phyloP scores from a whole-genome alignment of 2,797 vertebrate species.

The Poeciliopsis gracilis region DNA sequence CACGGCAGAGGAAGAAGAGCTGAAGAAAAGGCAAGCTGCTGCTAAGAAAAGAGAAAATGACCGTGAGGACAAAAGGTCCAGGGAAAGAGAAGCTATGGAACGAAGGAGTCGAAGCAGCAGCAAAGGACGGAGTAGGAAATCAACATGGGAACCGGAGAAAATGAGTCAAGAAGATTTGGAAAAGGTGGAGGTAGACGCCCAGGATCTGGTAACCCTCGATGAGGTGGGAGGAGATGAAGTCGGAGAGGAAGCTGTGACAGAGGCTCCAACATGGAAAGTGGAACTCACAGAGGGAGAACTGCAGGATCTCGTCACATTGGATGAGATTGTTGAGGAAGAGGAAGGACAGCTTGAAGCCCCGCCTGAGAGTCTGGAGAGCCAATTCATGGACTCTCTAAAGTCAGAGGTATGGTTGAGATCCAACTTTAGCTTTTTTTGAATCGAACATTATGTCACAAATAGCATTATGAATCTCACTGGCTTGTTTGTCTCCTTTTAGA shows the following conservation, averaged over 20 bases:
- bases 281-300: constrained; percentile 62
- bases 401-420: constrained; percentile 62
- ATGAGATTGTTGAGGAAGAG: constrained; percentile 84
- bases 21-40: constrained; percentile 35
- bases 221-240: constrained; percentile 72
- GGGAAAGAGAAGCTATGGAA: constrained; percentile 46
- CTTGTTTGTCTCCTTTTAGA: constrained; percentile 21
- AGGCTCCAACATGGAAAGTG: constrained; percentile 26
- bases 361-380: constrained; percentile 38
- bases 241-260: constrained; percentile 19
- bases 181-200: constrained; percentile 1
- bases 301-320: constrained; percentile 84
- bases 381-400: constrained; percentile 47
- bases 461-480: background rate
- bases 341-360: background rate
- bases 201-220: constrained; percentile 73
- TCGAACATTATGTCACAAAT: background rate
- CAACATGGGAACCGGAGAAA: background rate
- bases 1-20: constrained; percentile 31
- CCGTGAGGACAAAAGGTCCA: constrained; percentile 67
- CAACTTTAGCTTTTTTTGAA: background rate
- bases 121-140: background rate
- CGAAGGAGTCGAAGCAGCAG: constrained; percentile 24
- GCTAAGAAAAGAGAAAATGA: constrained; percentile 23
- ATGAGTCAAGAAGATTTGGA: background rate